Conservation (phyloP, 2,113 vertebrate genomes). For the human (Homo sapiens) region GRCh38 chr16:47018001-47018500, state of each 20-base stretch:
- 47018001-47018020: background rate
- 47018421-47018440: background rate
- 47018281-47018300: rapidly evolving
- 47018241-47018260: background rate
- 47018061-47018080: background rate
- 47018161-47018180: background rate
- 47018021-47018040: background rate
- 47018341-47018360: no score
- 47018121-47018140: background rate
- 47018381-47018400: no score
- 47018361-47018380: background rate
- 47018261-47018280: background rate
- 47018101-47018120: slow-evolving; percentile 1
- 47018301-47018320: rapidly evolving
- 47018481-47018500: background rate
- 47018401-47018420: background rate
- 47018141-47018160: background rate
- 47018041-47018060: background rate
- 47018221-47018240: background rate
- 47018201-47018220: background rate
- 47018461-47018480: background rate
- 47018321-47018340: background rate
- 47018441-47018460: background rate
- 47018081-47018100: background rate
- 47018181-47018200: background rate